Evolutionary conservation across 2,797 vertebrate genomes (phyloP), one percentile per base, ranked within the genome.

Genomic region (Australoheros facetus): DNA sequence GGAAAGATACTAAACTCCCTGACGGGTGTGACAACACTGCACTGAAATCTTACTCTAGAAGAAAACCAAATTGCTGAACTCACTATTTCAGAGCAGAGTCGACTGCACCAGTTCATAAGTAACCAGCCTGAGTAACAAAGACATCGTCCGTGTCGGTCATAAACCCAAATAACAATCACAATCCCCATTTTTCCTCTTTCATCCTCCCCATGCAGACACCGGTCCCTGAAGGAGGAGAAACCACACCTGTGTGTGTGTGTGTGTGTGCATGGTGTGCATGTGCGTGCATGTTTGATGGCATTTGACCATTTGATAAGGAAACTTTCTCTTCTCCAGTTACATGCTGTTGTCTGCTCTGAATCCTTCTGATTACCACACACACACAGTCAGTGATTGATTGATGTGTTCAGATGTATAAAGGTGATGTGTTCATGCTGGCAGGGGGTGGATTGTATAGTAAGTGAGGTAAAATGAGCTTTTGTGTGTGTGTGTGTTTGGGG

Each of bases 261-360:
- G 26, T 26, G 71, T 59, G 42, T n/a, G 26, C 3, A 3, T 26
- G 26, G 2, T 26, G 26, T 26, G 26, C 14, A 1, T 51, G 21
- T 53, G 56, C 23, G 71, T 59, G 42, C 13, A 28, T 74, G 56
- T 34, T 26, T 55, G 73, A 9, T 10, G 42, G n/a, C 30, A 11
- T 48, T 58, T 59, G 37, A 45, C 37, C 26, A 81, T 81, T 45
- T 75, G 82, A 75, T 82, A 74, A 71, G 8, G 1, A 26, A 23
- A 78, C 74, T 82, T 74, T 79, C 79, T 84, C 73, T 17, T 71
- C 76, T 87, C 70, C 37, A 12, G 74, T 84, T 80, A 75, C 81
- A 0, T 4, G 37, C 69, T 77, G 57, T 75, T 81, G 57, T 64
- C 59, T 69, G 58, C 59, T 80, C 62, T 77, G 54, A 78, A 56